These are phyloP conservation scores for Dendrolimus kikuchii DNA, from an alignment of 1,140 invertebrate genomes.

Conservation along the genomic window DNA sequence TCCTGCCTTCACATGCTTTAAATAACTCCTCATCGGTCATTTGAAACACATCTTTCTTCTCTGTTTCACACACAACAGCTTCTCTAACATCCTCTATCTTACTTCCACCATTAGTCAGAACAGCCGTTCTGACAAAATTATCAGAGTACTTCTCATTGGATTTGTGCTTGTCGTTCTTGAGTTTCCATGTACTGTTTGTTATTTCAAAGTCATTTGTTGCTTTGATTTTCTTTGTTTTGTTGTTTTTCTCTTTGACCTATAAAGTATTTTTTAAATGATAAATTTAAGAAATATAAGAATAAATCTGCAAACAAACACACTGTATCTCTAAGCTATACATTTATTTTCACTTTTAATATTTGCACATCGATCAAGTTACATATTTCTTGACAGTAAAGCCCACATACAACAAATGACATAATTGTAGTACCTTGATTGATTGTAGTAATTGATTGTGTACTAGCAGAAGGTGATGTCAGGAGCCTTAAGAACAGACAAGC, in stretches of 20 bases:
- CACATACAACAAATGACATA: too few relatives aligned
- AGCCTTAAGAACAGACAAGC: too few relatives aligned
- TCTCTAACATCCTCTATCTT: slow-evolving; percentile 37
- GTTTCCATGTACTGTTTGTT: slow-evolving; percentile 48
- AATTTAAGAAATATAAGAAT: neutral
- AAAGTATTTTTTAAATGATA: slow-evolving; percentile 13
- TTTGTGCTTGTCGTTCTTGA: slow-evolving; percentile 35
- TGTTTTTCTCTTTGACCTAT: slow-evolving; percentile 53
- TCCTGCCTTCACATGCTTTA: slow-evolving; percentile 82
- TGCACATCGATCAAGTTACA: too few relatives aligned
- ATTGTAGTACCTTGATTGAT: too few relatives aligned
- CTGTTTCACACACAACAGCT: slow-evolving; percentile 23
- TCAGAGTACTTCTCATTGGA: slow-evolving; percentile 38
- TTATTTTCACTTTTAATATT: neutral
- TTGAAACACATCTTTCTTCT: slow-evolving; percentile 37
- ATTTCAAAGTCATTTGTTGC: slow-evolving; percentile 48
- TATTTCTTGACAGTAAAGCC: too few relatives aligned
- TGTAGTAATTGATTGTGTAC: too few relatives aligned
- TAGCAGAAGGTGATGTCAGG: too few relatives aligned
- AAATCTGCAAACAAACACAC: neutral
- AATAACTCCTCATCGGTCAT: slow-evolving; percentile 86
- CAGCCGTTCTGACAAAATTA: slow-evolving; percentile 68
- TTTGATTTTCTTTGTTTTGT: slow-evolving; percentile 56
- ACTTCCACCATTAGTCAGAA: slow-evolving; percentile 55
- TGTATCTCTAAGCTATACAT: neutral